Percentiles rank a stretch among this genome's conserved stretches.
These are phyloP conservation scores for human DNA, from an alignment of 2,113 vertebrate species.

Conservation along the genomic window DNA sequence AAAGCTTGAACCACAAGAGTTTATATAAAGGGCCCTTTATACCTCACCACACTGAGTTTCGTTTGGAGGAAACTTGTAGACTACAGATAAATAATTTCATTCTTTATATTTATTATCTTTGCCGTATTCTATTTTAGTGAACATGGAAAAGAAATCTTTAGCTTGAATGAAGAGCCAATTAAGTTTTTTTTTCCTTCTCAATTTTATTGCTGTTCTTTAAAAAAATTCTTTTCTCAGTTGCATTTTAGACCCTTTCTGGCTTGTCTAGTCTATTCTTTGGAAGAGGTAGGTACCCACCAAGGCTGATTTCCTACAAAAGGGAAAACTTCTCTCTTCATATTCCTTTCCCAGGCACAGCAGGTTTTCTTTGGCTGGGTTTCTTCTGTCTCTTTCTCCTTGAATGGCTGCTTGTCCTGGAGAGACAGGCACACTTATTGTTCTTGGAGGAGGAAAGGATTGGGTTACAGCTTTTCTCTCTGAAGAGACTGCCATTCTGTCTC, in stretches of 20 bases:
- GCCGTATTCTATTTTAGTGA: conserved; percentile 48
- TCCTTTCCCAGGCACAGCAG: neutral
- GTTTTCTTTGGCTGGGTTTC: neutral
- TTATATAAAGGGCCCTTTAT: conserved; percentile 17
- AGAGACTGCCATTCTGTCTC: neutral
- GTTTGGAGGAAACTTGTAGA: neutral
- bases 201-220: neutral
- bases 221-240: neutral
- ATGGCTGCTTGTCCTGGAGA: neutral
- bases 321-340: neutral
- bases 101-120: conserved; percentile 57
- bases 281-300: neutral
- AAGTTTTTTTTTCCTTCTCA: neutral
- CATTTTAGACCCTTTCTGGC: neutral
- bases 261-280: conserved; percentile 9
- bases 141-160: conserved; percentile 30
- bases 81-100: conserved; percentile 41
- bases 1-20: neutral
- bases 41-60: neutral
- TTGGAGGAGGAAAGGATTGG: neutral
- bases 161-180: neutral
- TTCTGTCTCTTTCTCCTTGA: neutral
- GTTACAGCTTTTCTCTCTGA: neutral
- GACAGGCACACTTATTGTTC: neutral
- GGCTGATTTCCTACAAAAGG: neutral